These are phyloP conservation scores for Brachyalestes nurse DNA, from an alignment of 2,797 vertebrate species.

Conservation along the genomic window DNA sequence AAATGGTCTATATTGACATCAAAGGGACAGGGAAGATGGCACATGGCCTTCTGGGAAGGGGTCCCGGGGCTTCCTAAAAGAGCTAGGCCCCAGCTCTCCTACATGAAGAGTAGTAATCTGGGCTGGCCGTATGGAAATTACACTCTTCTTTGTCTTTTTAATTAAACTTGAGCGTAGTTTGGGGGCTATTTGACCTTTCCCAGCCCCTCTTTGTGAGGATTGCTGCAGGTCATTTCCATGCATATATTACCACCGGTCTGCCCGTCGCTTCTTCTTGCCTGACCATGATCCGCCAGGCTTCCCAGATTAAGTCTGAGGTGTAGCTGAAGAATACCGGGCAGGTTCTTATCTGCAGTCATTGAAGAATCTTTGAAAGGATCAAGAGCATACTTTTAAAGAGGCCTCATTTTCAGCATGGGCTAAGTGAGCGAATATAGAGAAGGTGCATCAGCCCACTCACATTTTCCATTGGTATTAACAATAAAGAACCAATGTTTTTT, in stretches of 20 bases:
- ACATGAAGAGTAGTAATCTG: slow-evolving; percentile 61
- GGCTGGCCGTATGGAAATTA: slow-evolving; percentile 67
- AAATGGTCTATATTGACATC: slow-evolving; percentile 76
- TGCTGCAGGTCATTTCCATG: slow-evolving; percentile 78
- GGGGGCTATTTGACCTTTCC: slow-evolving; percentile 78
- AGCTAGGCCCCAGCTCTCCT: slow-evolving; percentile 50
- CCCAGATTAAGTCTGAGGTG: slow-evolving; percentile 70
- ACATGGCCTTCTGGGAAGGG: slow-evolving; percentile 67
- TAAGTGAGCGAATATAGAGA: background rate
- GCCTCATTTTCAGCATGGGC: slow-evolving; percentile 4
- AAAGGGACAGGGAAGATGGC: slow-evolving; percentile 68
- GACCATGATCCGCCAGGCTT: slow-evolving; percentile 68
- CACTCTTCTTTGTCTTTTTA: slow-evolving; percentile 80
- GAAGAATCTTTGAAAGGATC: slow-evolving; percentile 57
- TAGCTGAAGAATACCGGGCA: slow-evolving; percentile 52
- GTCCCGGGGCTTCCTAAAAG: slow-evolving; percentile 57
- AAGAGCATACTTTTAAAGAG: slow-evolving; percentile 50
- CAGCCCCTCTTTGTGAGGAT: slow-evolving; percentile 72
- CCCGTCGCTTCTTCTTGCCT: slow-evolving; percentile 43
- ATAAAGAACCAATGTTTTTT: background rate
- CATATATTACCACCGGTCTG: slow-evolving; percentile 75
- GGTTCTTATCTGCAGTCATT: slow-evolving; percentile 60
- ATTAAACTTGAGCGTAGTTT: slow-evolving; percentile 79
- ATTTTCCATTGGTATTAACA: slow-evolving; percentile 5
- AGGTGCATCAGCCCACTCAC: background rate